A percentile compares a stretch with the other conserved stretches of the same genome.
phyloP scores from a whole-genome alignment of 2,113 vertebrate genomes.

The Chaetodon trifascialis region DNA sequence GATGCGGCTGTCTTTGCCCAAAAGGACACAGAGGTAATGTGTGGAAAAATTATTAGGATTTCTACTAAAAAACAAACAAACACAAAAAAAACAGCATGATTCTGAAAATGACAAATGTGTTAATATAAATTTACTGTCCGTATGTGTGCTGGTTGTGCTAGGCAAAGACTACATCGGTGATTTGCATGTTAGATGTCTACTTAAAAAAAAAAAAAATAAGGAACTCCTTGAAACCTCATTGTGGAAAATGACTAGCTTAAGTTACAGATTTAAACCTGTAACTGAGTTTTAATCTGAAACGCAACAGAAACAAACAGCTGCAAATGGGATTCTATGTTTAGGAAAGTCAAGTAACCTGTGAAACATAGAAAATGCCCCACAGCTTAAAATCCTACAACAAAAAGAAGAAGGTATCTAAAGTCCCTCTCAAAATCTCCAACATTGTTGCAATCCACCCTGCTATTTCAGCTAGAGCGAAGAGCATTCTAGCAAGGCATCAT shows the following conservation, averaged over 20 bases:
- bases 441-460: slow-evolving; percentile 79
- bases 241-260: slow-evolving; percentile 42
- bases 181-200: slow-evolving; percentile 27
- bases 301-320: slow-evolving; percentile 62
- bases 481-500: slow-evolving; percentile 80
- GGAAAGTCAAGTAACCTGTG: slow-evolving; percentile 70
- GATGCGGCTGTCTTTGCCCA: slow-evolving; percentile 38
- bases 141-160: slow-evolving; percentile 24
- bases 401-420: slow-evolving; percentile 70
- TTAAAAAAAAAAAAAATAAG: slow-evolving; percentile 1
- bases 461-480: slow-evolving; percentile 81
- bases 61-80: not conserved
- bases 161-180: slow-evolving; percentile 26
- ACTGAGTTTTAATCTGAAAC: slow-evolving; percentile 46
- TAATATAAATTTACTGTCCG: slow-evolving; percentile 10
- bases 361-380: slow-evolving; percentile 79
- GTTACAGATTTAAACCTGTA: slow-evolving; percentile 47
- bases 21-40: slow-evolving; percentile 17
- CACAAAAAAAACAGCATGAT: not conserved
- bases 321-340: slow-evolving; percentile 66
- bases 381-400: slow-evolving; percentile 68
- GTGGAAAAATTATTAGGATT: slow-evolving; percentile 16
- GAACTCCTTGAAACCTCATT: slow-evolving; percentile 23
- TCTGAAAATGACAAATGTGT: slow-evolving; percentile 21
- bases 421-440: slow-evolving; percentile 70